Percentiles rank a stretch among this genome's conserved stretches.
Evolutionary conservation across 2,888 invertebrate species (phyloP).

Genomic region (Melinopterus prodromus): DNA sequence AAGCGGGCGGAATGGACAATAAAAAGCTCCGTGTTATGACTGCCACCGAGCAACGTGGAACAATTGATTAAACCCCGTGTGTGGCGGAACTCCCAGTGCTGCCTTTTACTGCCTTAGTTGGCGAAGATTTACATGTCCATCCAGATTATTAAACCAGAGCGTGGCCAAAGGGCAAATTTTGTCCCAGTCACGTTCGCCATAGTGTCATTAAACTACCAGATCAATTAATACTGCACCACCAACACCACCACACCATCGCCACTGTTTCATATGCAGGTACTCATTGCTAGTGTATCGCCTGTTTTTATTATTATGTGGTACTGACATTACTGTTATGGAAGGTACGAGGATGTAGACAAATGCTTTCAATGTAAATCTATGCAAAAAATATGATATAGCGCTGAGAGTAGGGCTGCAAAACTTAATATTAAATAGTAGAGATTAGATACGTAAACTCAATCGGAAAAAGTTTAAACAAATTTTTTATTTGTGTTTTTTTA

Average conservation of each 20-base stretch:
- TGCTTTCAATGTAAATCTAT: no score
- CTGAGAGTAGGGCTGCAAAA: no score
- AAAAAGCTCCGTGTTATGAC: conserved; percentile 45
- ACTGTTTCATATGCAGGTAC: not conserved
- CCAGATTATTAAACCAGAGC: conserved; percentile 39
- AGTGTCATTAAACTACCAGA: conserved; percentile 22
- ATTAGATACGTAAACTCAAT: no score
- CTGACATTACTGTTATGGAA: no score
- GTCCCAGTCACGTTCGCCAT: conserved; percentile 40
- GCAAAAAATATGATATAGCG: no score
- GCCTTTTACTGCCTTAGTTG: conserved; percentile 27
- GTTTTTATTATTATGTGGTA: no score
- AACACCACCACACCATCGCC: not conserved
- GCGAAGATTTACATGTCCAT: conserved; percentile 29
- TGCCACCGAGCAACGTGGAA: conserved; percentile 35
- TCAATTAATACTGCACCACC: not conserved
- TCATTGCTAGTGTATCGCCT: no score
- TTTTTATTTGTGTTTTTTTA: no score
- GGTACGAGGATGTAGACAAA: no score
- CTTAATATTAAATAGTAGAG: no score
- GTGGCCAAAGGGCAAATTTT: conserved; percentile 40
- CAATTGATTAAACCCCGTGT: conserved; percentile 24
- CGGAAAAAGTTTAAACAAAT: no score
- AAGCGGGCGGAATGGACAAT: conserved; percentile 30
- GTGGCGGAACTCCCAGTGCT: conserved; percentile 20